phyloP scores from a whole-genome alignment of 1,140 invertebrate genomes.

The Spodoptera litura region DNA sequence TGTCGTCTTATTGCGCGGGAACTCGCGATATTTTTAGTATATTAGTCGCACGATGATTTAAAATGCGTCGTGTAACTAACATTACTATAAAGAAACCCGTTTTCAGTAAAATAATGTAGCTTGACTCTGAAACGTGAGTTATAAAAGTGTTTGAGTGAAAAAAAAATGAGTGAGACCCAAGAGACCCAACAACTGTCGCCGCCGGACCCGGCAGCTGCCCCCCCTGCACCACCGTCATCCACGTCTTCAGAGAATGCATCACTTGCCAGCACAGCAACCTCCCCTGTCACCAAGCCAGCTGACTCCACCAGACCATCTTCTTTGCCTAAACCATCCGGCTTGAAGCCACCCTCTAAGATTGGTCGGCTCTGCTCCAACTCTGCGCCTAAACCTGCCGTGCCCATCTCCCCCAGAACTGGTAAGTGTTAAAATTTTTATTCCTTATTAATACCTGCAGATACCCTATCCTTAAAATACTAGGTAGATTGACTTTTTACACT shows the following conservation, averaged over 20 bases:
- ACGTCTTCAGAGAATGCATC: slow-evolving; percentile 72
- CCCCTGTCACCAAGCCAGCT: slow-evolving; percentile 59
- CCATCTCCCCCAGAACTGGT: slow-evolving; percentile 86
- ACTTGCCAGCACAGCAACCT: slow-evolving; percentile 68
- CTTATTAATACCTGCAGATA: background rate
- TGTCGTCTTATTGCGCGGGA: slow-evolving; percentile 81
- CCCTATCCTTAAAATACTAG: too few species aligned
- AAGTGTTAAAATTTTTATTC: slow-evolving; percentile 61
- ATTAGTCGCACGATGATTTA: slow-evolving; percentile 70
- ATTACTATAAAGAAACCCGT: slow-evolving; percentile 36
- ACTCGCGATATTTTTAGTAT: slow-evolving; percentile 83
- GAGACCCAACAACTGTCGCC: slow-evolving; percentile 50
- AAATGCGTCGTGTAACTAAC: slow-evolving; percentile 59
- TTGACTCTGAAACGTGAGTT: slow-evolving; percentile 46
- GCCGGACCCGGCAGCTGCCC: slow-evolving; percentile 53
- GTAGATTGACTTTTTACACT: too few species aligned
- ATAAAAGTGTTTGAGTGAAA: slow-evolving; percentile 69
- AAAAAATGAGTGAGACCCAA: slow-evolving; percentile 79
- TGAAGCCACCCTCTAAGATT: slow-evolving; percentile 88
- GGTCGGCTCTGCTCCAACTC: slow-evolving; percentile 87
- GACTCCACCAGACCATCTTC: slow-evolving; percentile 68
- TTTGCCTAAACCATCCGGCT: slow-evolving; percentile 84
- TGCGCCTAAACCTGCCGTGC: slow-evolving; percentile 87
- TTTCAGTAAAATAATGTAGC: slow-evolving; percentile 61
- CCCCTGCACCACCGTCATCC: slow-evolving; percentile 64